Conservation (phyloP, 1,140 invertebrate species). For the Euura lappo region DNA sequence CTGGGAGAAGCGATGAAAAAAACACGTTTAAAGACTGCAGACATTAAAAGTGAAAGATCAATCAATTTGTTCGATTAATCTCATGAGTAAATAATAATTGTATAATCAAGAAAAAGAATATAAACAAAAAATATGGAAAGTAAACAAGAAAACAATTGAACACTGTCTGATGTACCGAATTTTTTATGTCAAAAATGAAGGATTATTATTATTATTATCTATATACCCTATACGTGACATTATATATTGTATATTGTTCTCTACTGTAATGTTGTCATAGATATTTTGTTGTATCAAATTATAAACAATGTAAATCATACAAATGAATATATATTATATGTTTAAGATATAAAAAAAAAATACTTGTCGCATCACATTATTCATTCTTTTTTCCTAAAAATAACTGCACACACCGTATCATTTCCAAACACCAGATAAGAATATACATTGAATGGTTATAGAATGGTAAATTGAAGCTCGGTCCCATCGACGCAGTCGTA, state of each 20-base stretch:
- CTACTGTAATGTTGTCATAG: conserved; percentile 53
- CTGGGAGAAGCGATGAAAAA: not conserved
- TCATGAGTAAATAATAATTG: not conserved
- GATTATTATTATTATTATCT: too few relatives aligned
- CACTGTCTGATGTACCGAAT: conserved; percentile 41
- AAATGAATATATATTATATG: conserved; percentile 50
- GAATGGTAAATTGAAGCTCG: too few relatives aligned
- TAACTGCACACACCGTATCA: too few relatives aligned
- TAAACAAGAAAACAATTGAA: not conserved
- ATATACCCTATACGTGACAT: conserved; percentile 37
- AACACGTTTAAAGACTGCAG: not conserved
- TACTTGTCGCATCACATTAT: not conserved
- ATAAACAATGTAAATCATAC: conserved; percentile 25
- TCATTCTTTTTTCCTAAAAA: not conserved
- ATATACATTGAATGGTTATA: too few relatives aligned
- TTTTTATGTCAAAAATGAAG: conserved; percentile 36
- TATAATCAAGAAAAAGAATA: not conserved
- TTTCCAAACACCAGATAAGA: too few relatives aligned
- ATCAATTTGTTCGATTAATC: not conserved
- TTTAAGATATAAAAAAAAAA: conserved; percentile 47
- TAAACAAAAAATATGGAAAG: conserved; percentile 11
- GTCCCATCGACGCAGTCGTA: not conserved
- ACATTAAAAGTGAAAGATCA: not conserved
- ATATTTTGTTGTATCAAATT: conserved; percentile 57
- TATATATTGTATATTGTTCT: conserved; percentile 44